Evolutionary conservation across 2,797 vertebrate genomes (phyloP).

Genomic region (Denticeps clupeoides): DNA sequence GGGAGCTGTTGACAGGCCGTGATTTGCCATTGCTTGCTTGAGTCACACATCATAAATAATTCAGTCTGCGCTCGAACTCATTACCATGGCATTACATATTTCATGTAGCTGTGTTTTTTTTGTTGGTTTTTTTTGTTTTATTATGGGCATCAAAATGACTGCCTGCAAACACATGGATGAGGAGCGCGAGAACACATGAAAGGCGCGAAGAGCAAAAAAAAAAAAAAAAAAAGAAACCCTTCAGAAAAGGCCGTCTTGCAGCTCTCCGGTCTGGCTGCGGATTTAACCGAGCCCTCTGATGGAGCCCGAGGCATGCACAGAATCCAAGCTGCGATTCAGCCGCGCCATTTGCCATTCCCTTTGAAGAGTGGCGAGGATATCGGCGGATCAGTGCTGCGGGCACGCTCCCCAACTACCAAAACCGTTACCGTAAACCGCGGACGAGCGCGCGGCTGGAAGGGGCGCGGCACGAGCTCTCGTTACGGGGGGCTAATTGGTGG

Average conservation of each 20-base stretch:
- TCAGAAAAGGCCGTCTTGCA: constrained; percentile 23
- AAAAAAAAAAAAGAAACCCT: no score
- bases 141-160: constrained; percentile 20
- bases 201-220: no score
- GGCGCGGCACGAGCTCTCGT: no score
- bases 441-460: not conserved
- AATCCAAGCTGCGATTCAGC: constrained; percentile 26
- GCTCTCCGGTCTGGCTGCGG: constrained; percentile 26
- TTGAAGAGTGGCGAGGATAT: constrained; percentile 31
- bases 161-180: constrained; percentile 8
- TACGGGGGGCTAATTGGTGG: no score
- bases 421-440: constrained; percentile 21
- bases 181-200: constrained; percentile 22
- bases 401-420: constrained; percentile 25
- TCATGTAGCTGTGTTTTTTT: constrained; percentile 10
- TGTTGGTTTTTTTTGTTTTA: constrained; percentile 6
- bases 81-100: constrained; percentile 36
- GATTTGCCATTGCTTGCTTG: constrained; percentile 21
- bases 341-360: constrained; percentile 31
- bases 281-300: constrained; percentile 25
- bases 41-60: constrained; percentile 31
- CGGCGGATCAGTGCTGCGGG: constrained; percentile 21
- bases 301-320: constrained; percentile 26
- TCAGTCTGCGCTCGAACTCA: constrained; percentile 31
- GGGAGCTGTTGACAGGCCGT: constrained; percentile 21